phyloP scores from a whole-genome alignment of 2,113 vertebrate species.

The Poecile atricapillus region DNA sequence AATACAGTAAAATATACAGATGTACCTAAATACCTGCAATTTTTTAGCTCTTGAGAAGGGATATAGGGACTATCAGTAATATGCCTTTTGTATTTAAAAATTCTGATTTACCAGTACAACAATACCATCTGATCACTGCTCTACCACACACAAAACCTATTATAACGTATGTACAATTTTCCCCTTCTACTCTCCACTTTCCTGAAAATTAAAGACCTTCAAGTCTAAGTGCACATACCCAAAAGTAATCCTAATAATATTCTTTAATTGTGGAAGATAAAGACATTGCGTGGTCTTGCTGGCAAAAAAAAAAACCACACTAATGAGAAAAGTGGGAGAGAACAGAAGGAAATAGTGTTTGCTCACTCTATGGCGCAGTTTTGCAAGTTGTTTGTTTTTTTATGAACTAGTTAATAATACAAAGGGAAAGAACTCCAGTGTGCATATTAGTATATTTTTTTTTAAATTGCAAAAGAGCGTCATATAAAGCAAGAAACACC shows the following conservation, averaged over 20 bases:
- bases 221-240: neutral
- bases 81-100: neutral
- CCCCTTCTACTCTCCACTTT: neutral
- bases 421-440: slow-evolving; percentile 28
- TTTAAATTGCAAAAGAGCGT: slow-evolving; percentile 58
- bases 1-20: neutral
- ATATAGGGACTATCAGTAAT: neutral
- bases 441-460: neutral
- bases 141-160: neutral
- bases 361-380: slow-evolving; percentile 63
- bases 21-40: neutral
- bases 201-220: neutral
- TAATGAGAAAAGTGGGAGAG: neutral
- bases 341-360: slow-evolving; percentile 29
- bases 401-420: neutral
- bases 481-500: slow-evolving; percentile 62
- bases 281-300: neutral
- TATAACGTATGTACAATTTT: neutral
- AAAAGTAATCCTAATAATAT: neutral
- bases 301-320: neutral
- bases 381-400: slow-evolving; percentile 19
- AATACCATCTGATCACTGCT: neutral
- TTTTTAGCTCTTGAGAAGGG: neutral
- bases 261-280: neutral
- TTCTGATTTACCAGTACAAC: neutral